Evolutionary conservation across 2,113 vertebrate species (phyloP), one percentile per base, ranked within the genome.

Genomic region (Rhinoptilus africanus): DNA sequence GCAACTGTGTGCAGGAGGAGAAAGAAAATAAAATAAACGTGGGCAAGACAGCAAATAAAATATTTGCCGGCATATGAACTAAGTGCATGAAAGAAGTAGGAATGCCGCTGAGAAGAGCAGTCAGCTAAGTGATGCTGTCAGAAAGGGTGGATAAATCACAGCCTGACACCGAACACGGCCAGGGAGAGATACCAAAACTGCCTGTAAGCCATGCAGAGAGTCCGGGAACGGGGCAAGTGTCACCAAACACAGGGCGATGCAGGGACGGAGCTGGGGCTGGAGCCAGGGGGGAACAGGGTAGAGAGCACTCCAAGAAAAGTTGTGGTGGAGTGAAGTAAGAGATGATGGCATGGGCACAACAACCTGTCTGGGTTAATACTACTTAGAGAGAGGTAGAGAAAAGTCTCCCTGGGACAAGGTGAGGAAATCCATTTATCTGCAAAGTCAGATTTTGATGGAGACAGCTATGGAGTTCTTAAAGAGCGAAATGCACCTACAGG

Each of bases 211-310:
- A 14, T 1, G 39, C 34, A 53, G 2, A 9, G 37, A 37, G 22
- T 8, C 27, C 78, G 30, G 56, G 41, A 27, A 39, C 20, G 23
- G 27, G n/a, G 10, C 56, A 48, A n/a, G 39, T 4, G 22, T 8
- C 15, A 34, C 27, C n/a, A 26, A 30, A 32, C 0, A 2, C 26
- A 47, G 57, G 10, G 2, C 16, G 21, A 9, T 0, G 28, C 75
- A 8, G 39, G 26, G 45, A 2, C 15, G 62, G 24, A 30, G 64
- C 47, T 24, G 47, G 7, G 62, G 54, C n/a, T 32, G 30, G 37
- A 72, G 30, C 20, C 10, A 4, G 41, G 41, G 21, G 6, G 32
- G 30, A 22, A 32, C 8, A 4, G 41, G 12, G 13, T 3, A 47
- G 35, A 22, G 24, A 28, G 32, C 13, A 5, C 48, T 8, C 56